Base-by-base conservation (phyloP, 2,113 vertebrate genomes). In the Clarias macrocephalus region DNA sequence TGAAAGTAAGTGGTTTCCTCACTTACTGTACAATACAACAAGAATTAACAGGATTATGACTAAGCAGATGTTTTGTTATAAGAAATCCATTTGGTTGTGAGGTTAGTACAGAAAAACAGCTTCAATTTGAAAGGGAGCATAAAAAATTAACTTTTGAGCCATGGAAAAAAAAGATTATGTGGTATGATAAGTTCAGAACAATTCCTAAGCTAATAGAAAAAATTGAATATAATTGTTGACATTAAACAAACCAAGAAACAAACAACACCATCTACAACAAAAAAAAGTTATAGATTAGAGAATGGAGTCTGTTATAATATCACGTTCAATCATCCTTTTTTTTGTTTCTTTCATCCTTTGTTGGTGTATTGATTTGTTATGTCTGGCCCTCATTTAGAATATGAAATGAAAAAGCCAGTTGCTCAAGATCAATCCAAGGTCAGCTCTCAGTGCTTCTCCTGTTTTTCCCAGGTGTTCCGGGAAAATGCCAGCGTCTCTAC, bases 351-450 rank as follows among this genome's bases (percentile, higher is more conserved):
- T 48, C 48, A 48, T 48, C 48, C 87, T 85, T 83, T 88, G 85
- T 89, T 89, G 90, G 80, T 19, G 56, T 89, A 92, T 94, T 90
- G 90, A 92, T 93, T 91, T 89, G 80, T 86, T 87, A 87, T 85
- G 83, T 91, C 86, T 88, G 85, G 70, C 85, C 68, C 90, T 85
- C 73, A 91, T 87, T 92, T 88, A 85, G 86, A 93, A 91, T 62
- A 85, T 84, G 87, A 90, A 91, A 91, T 76, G 82, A 91, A 91
- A 85, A 87, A 89, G 90, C 92, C 91, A 60, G 76, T 73, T 60
- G 87, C 77, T 80, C 85, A 89, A 82, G 90, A 92, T 93, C 91
- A 92, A 90, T 86, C 84, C 94, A 95, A 95, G 94, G 94, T 95
- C 94, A 94, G 89, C 60, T 70, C 87, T 91, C 89, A 92, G 91